Conservation (phyloP, 2,797 vertebrate genomes). For the Sebastolobus altivelis region DNA sequence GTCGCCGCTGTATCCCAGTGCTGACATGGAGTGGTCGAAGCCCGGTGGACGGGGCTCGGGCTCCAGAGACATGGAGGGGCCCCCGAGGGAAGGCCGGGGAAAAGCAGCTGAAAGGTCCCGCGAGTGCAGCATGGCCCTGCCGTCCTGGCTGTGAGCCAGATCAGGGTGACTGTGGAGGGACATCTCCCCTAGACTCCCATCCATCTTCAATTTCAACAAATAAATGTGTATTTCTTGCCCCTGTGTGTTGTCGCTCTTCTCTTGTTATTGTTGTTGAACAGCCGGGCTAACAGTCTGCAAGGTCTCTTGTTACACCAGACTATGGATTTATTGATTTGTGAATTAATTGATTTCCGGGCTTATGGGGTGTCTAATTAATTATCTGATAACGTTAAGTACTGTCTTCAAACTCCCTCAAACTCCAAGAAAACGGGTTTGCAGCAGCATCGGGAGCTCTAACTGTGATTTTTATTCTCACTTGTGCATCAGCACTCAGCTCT, state of each 20-base stretch:
- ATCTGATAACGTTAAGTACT: constrained; percentile 84
- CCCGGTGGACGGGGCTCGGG: constrained; percentile 81
- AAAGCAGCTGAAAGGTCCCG: constrained; percentile 86
- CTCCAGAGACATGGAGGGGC: constrained; percentile 86
- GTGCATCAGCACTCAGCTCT: constrained; percentile 60
- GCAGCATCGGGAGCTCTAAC: constrained; percentile 36
- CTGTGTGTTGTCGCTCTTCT: constrained; percentile 43
- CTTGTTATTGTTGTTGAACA: constrained; percentile 72
- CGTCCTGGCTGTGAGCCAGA: constrained; percentile 85
- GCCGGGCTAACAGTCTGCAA: constrained; percentile 67
- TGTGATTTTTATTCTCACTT: constrained; percentile 53
- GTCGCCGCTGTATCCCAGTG: constrained; percentile 88
- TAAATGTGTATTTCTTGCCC: constrained; percentile 23
- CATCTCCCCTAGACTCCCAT: constrained; percentile 87
- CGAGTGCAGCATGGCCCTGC: constrained; percentile 85
- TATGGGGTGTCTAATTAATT: constrained; percentile 83
- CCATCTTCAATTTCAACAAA: constrained; percentile 75
- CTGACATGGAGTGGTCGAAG: constrained; percentile 88
- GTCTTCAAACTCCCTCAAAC: constrained; percentile 79
- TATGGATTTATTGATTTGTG: constrained; percentile 86
- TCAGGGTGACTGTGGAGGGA: constrained; percentile 87
- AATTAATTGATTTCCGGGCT: constrained; percentile 83
- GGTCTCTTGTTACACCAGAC: constrained; percentile 77
- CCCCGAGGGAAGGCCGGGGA: constrained; percentile 86
- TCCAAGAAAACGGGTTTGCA: constrained; percentile 59